Conservation (phyloP, 2,113 vertebrate species). For the Cololabis saira region DNA sequence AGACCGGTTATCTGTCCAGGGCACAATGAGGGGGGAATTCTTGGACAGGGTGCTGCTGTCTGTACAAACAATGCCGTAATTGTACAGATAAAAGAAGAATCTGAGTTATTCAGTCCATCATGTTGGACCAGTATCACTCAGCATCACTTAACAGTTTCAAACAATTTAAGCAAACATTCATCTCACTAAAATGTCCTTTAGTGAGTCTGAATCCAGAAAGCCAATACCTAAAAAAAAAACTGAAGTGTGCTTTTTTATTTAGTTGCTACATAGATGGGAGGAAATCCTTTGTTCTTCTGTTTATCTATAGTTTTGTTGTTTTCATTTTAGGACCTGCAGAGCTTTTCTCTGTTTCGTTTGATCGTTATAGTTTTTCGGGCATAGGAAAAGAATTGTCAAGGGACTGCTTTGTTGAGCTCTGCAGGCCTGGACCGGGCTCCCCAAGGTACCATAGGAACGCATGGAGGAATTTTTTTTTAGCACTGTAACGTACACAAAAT, state of each 20-base stretch:
- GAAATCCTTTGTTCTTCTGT: slow-evolving; percentile 13
- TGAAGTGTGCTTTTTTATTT: neutral
- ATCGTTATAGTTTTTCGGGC: slow-evolving; percentile 12
- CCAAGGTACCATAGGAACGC: neutral
- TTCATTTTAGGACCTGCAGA: slow-evolving; percentile 6
- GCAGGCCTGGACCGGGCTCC: slow-evolving; percentile 14
- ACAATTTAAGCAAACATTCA: neutral
- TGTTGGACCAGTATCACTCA: neutral
- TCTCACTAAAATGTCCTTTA: slow-evolving; percentile 1
- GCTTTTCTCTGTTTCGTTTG: slow-evolving; percentile 32
- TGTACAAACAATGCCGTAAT: neutral
- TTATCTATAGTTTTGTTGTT: slow-evolving; percentile 28
- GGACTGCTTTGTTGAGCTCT: slow-evolving; percentile 51
- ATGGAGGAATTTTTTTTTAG: neutral
- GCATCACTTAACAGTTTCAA: neutral
- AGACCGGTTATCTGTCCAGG: no score
- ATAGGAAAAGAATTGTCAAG: slow-evolving; percentile 41
- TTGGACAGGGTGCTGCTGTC: neutral
- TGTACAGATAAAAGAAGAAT: no score
- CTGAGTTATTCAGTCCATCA: neutral
- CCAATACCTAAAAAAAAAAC: neutral
- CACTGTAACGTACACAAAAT: slow-evolving; percentile 3
- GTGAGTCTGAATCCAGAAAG: slow-evolving; percentile 1
- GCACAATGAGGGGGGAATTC: neutral
- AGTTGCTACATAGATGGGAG: slow-evolving; percentile 16